Evolutionary conservation across 2,888 invertebrate species (phyloP).

Genomic region (Sinodicranocentrus sp.): DNA sequence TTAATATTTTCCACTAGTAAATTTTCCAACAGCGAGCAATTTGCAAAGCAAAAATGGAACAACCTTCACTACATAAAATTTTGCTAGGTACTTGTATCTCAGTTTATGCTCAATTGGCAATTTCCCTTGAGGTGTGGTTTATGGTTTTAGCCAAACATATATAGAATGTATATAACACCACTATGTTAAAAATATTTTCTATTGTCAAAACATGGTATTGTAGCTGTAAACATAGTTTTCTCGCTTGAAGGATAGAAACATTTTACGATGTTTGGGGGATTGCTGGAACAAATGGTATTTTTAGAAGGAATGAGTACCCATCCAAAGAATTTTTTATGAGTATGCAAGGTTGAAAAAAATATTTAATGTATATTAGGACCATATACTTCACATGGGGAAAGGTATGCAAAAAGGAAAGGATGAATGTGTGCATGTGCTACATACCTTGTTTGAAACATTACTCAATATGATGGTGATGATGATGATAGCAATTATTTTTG

Average conservation of each 20-base stretch:
- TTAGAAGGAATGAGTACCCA: background rate
- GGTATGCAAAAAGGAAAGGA: slow-evolving; percentile 2
- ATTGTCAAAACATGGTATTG: too few relatives aligned
- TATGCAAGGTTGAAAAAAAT: slow-evolving; percentile 10
- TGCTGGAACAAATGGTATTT: slow-evolving; percentile 25
- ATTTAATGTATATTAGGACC: slow-evolving; percentile 10
- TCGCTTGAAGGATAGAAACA: background rate
- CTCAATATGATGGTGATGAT: too few relatives aligned
- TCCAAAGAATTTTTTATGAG: slow-evolving; percentile 36
- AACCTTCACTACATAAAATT: slow-evolving; percentile 29
- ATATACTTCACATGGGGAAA: background rate
- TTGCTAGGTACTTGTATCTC: background rate
- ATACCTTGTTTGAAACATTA: background rate
- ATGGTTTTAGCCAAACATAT: background rate
- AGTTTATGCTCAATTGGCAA: slow-evolving; percentile 49
- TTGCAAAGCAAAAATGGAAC: slow-evolving; percentile 31
- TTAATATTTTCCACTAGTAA: too few relatives aligned
- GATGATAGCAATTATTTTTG: background rate
- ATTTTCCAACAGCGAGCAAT: background rate
- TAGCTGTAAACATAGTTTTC: background rate
- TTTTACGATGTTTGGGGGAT: slow-evolving; percentile 6
- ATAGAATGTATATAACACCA: background rate
- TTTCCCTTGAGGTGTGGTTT: slow-evolving; percentile 62
- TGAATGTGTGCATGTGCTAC: background rate
- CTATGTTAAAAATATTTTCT: background rate